Evolutionary conservation across 2,888 invertebrate species (phyloP), one percentile per base, ranked within the genome.

Genomic region (Drosophila dives): DNA sequence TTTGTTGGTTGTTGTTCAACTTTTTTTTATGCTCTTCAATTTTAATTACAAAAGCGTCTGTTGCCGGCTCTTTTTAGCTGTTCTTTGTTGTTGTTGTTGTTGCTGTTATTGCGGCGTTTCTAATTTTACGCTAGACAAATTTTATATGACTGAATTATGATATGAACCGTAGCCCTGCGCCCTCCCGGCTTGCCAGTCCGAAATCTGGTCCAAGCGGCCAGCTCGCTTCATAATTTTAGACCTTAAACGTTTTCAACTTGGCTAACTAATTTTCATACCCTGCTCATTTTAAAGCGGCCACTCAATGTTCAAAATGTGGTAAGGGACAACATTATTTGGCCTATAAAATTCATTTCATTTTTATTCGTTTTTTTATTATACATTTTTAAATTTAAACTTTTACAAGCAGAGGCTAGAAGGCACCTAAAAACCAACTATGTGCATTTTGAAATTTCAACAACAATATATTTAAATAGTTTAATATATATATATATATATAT

Each of bases 61-160:
- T 60, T 77, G 66, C 62, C 49, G 65, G 69, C 65, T 67, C 73
- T 72, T 75, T 75, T 79, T 75, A 67, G 78, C 63, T 65, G 64
- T 42, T 49, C 42, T n/a, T 65, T 72, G 75, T 72, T 72, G 74
- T 65, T 72, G 58, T 29, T 29, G 29, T 29, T 29, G 26, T 71
- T 72, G 74, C 67, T 75, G 71, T 70, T 72, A 59, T 70, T 74
- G 68, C 65, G 64, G 89, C 80, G 77, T 90, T 91, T 92, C 89
- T 91, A 92, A 92, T 92, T 92, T 92, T 90, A 91, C 90, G 92
- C 91, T 89, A 91, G 91, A 92, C 86, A 87, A 91, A 91, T 90
- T 92, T 92, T 90, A 86, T 91, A 91, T 87, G 91, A 90, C 90
- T 89, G 90, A 91, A 91, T 90, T 87, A 89, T 89, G 85, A 82